phyloP scores from a whole-genome alignment of 2,888 invertebrate genomes.

The Chloroclysta siterata region DNA sequence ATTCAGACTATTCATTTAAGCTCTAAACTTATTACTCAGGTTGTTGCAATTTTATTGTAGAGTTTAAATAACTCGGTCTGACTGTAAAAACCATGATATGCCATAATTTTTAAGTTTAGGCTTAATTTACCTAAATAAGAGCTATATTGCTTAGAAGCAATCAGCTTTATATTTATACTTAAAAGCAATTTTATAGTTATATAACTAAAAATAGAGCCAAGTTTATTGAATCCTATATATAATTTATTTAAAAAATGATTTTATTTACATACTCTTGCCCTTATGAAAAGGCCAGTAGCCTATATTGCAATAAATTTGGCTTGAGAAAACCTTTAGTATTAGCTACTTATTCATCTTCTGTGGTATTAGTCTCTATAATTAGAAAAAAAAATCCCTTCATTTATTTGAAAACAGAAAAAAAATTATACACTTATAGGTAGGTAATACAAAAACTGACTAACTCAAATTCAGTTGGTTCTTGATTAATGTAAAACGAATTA shows the following conservation, averaged over 20 bases:
- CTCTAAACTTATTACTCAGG: neutral
- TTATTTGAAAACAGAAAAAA: conserved; percentile 7
- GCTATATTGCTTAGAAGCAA: neutral
- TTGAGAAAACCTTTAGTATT: conserved; percentile 33
- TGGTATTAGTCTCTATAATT: conserved; percentile 4
- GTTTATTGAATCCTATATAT: conserved; percentile 23
- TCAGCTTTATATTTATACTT: too few species aligned
- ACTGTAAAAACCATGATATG: conserved; percentile 48
- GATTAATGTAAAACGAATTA: neutral
- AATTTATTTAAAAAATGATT: conserved; percentile 8
- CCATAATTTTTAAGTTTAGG: conserved; percentile 60
- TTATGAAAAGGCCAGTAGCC: conserved; percentile 49
- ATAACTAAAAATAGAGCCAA: conserved; percentile 10
- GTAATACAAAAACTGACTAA: neutral
- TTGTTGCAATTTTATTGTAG: neutral
- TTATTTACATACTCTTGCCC: conserved; percentile 30
- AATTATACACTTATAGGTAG: neutral
- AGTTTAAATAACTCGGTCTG: conserved; percentile 9
- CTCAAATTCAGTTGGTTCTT: conserved; percentile 18
- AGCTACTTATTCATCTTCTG: neutral
- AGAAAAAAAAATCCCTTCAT: neutral
- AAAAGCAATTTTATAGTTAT: neutral
- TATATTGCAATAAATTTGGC: conserved; percentile 38
- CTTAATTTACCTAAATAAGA: conserved; percentile 22
- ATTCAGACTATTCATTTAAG: conserved; percentile 20